Evolutionary conservation across 2,797 vertebrate species (phyloP), one percentile per base, ranked within the genome.

Genomic region (Bradypus variegatus): DNA sequence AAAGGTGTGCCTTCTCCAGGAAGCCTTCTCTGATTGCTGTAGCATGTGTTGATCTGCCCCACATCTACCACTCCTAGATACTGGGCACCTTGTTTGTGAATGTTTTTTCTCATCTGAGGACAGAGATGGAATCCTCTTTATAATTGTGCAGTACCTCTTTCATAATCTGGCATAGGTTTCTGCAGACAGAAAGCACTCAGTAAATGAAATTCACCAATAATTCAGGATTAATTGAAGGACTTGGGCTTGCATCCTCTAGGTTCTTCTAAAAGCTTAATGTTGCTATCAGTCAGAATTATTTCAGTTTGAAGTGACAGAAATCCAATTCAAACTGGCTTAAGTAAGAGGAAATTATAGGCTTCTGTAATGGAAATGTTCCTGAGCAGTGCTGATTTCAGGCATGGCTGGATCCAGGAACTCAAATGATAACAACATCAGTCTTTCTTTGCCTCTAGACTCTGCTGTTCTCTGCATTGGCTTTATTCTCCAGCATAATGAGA

Each of bases 181-280:
- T 88, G 50, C n/a, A 48, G 19, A 62, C 41, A 64, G 33, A 91
- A 77, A 53, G 72, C 8, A 31, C n/a, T 76, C 60, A 50, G 0
- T 48, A 65, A 79, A 16, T 62, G 29, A 88, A 29, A 31, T 36
- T 86, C 69, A 29, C 45, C 36, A 45, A 21, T 31, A 86, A 86
- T 87, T 75, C 6, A 62, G 79, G 41, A 25, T 70, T 73, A 38
- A 27, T 69, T 9, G 16, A 65, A 80, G 8, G 75, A 62, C 50
- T 53, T 55, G 27, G n/a, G 29, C 65, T 90, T 48, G 69, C 1
- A 60, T 7, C n/a, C 25, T 41, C 38, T 69, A 21, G 48, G 45
- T 78, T 89, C 89, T 89, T 87, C 91, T 91, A 86, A 80, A 45
- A 91, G 6, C 33, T 75, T 69, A 75, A 11, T 58, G 6, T 82